These are phyloP conservation scores for Columba guinea DNA, from an alignment of 2,797 vertebrate species.

Conservation along the genomic window DNA sequence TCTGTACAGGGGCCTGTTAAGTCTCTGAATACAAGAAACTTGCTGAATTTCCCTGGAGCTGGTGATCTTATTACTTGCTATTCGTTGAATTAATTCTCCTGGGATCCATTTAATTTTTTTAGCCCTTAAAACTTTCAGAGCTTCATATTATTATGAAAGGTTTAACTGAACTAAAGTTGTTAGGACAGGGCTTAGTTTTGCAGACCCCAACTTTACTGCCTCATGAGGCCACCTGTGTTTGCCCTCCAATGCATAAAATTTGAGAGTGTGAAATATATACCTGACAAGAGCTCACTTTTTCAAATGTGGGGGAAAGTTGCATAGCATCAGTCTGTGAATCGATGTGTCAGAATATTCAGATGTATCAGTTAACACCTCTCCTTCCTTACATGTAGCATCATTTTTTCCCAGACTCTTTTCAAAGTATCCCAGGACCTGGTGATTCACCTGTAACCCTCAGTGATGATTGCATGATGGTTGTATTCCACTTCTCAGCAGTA, in stretches of 20 bases:
- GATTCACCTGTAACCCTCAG: neutral
- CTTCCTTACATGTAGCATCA: neutral
- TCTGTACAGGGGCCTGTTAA: neutral
- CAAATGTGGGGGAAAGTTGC: neutral
- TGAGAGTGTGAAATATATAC: neutral
- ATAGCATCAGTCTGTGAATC: neutral
- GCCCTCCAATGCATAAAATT: neutral
- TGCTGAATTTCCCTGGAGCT: slow-evolving; percentile 26
- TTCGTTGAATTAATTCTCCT: neutral
- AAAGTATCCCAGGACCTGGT: neutral
- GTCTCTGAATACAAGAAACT: neutral
- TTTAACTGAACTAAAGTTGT: slow-evolving; percentile 15
- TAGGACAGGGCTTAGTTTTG: slow-evolving; percentile 14
- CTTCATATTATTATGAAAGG: neutral
- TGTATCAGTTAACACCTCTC: neutral
- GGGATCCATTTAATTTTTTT: slow-evolving; percentile 22
- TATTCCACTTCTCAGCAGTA: neutral
- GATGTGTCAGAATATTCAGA: neutral
- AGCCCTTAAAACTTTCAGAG: slow-evolving; percentile 22
- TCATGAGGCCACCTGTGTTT: neutral
- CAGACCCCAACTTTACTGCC: neutral
- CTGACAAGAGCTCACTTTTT: neutral
- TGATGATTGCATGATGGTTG: rapidly evolving
- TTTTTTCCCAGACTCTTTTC: neutral
- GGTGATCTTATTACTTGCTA: slow-evolving; percentile 1